phyloP scores from a whole-genome alignment of 2,888 invertebrate species.

The Emmelina monodactyla region DNA sequence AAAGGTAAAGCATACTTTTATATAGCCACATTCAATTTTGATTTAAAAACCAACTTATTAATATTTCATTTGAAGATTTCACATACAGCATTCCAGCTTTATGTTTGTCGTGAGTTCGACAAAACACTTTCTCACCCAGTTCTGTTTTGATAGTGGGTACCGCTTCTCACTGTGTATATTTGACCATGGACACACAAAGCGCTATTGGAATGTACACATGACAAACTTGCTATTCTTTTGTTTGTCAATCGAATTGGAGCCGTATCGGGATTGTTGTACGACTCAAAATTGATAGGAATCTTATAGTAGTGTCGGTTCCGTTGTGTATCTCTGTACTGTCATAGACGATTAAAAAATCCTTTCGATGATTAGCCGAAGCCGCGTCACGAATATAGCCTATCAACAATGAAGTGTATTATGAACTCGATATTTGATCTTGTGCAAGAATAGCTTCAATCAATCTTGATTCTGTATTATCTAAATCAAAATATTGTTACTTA shows the following conservation, averaged over 20 bases:
- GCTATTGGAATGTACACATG: constrained; percentile 1
- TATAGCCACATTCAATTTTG: too few species aligned
- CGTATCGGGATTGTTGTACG: not conserved
- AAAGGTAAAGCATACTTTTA: too few species aligned
- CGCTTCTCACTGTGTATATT: constrained; percentile 1
- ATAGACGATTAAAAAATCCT: constrained; percentile 15
- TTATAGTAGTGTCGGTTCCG: not conserved
- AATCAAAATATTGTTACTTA: too few species aligned
- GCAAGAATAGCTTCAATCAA: too few species aligned
- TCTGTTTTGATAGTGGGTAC: constrained; percentile 18
- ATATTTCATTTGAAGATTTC: too few species aligned
- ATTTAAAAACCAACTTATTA: too few species aligned
- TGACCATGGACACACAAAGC: not conserved
- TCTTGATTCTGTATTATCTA: too few species aligned
- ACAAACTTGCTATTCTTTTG: not conserved
- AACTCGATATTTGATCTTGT: too few species aligned
- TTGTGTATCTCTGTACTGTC: not conserved
- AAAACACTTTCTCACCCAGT: constrained; percentile 24
- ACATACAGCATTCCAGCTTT: constrained; percentile 15
- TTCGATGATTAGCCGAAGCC: constrained; percentile 34
- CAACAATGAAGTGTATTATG: too few species aligned
- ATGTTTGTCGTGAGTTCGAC: constrained; percentile 24
- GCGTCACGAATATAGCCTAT: too few species aligned
- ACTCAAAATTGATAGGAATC: not conserved
- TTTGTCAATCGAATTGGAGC: not conserved